phyloP scores from a whole-genome alignment of 2,113 vertebrate species.

The Herpetotheres cachinnans region DNA sequence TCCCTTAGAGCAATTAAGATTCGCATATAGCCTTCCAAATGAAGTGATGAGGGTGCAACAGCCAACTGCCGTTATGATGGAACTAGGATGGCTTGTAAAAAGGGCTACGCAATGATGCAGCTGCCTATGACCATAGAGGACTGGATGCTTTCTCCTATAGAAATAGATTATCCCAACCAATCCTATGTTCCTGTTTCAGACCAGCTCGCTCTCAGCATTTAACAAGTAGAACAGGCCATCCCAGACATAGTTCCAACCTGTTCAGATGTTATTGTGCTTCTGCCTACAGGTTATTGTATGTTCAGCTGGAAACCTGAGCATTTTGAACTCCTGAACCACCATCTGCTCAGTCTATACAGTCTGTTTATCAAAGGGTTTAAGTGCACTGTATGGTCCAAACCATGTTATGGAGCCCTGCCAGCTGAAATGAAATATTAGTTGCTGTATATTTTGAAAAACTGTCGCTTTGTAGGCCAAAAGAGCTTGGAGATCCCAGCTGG shows the following conservation, averaged over 20 bases:
- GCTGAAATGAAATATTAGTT: slow-evolving; percentile 60
- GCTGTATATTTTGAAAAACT: slow-evolving; percentile 47
- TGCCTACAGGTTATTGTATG: slow-evolving; percentile 56
- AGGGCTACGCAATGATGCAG: neutral
- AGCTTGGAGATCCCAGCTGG: slow-evolving; percentile 25
- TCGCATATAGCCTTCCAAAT: neutral
- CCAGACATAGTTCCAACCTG: slow-evolving; percentile 25
- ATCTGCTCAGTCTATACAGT: slow-evolving; percentile 36
- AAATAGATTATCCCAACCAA: neutral
- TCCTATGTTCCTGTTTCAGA: neutral
- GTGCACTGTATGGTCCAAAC: slow-evolving; percentile 49
- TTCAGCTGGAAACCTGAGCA: slow-evolving; percentile 34
- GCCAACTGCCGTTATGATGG: neutral
- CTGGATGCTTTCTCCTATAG: neutral
- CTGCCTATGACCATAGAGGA: neutral
- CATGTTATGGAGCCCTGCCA: slow-evolving; percentile 46
- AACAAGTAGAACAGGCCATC: slow-evolving; percentile 9
- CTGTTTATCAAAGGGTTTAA: slow-evolving; percentile 40
- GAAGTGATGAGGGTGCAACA: neutral
- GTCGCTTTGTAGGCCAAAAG: slow-evolving; percentile 36
- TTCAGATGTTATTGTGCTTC: slow-evolving; percentile 56
- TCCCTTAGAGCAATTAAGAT: neutral
- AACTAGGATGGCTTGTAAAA: neutral
- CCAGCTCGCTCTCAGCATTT: neutral
- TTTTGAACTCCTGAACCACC: slow-evolving; percentile 54